These are phyloP conservation scores for Holocentrus rufus DNA, from an alignment of 2,797 vertebrate species.

Conservation along the genomic window DNA sequence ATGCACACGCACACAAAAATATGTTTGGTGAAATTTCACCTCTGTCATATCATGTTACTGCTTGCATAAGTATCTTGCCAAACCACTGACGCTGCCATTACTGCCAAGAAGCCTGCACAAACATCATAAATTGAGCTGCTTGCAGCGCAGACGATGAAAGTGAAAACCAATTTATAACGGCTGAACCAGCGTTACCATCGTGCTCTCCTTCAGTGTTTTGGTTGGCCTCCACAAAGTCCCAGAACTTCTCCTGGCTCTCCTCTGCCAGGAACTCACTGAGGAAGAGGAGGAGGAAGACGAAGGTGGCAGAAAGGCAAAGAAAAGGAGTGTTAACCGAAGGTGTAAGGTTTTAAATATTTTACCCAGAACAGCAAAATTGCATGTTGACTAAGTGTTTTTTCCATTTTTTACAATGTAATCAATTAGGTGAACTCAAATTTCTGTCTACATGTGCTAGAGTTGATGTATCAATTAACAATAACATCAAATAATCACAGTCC, in stretches of 20 bases:
- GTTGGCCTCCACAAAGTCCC: constrained; percentile 94
- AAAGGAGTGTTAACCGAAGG: neutral
- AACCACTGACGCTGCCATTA: constrained; percentile 60
- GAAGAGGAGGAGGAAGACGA: constrained; percentile 44
- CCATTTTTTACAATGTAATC: neutral
- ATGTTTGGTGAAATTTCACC: constrained; percentile 8
- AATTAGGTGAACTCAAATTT: neutral
- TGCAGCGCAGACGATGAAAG: constrained; percentile 48
- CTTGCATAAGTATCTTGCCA: constrained; percentile 42
- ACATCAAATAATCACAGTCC: too few relatives aligned
- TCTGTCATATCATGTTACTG: constrained; percentile 31
- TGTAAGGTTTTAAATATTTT: neutral
- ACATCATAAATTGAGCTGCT: constrained; percentile 60
- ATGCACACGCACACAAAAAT: neutral
- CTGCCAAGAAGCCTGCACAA: constrained; percentile 46
- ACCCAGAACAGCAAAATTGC: neutral
- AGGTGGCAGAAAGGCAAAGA: constrained; percentile 8
- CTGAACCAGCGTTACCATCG: constrained; percentile 79
- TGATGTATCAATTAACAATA: too few relatives aligned
- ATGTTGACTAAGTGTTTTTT: neutral
- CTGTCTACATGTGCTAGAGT: too few relatives aligned
- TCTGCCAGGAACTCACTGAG: constrained; percentile 96
- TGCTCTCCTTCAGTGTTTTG: constrained; percentile 85
- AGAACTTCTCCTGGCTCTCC: constrained; percentile 94
- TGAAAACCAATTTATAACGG: constrained; percentile 38